Conservation (phyloP, 2,888 invertebrate genomes). For the Pyrrhosoma nymphula region DNA sequence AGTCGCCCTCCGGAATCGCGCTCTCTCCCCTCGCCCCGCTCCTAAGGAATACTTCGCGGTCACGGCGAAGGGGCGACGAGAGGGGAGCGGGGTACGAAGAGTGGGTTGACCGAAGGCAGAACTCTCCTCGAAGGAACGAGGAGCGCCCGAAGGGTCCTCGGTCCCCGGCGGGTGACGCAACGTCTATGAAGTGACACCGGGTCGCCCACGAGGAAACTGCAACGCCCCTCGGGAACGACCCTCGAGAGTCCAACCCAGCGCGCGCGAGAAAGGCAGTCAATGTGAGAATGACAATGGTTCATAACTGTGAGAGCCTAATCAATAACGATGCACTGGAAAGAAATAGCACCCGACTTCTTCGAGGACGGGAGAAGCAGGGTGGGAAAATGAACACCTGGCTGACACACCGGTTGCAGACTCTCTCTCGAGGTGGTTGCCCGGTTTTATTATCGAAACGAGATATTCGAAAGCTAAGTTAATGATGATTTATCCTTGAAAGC, state of each 20-base stretch:
- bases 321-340: too few species aligned
- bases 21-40: background rate
- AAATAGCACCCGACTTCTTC: too few species aligned
- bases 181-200: background rate
- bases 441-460: too few species aligned
- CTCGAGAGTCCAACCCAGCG: too few species aligned
- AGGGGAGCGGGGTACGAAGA: background rate
- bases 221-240: background rate
- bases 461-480: too few species aligned
- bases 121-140: background rate
- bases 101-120: background rate
- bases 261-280: background rate
- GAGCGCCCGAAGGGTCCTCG: background rate
- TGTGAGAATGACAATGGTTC: background rate
- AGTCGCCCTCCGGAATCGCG: background rate
- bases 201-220: background rate
- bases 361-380: too few species aligned
- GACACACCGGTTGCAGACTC: too few species aligned
- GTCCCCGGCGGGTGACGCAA: background rate
- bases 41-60: background rate
- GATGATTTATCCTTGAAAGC: too few species aligned
- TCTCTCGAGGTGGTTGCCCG: too few species aligned
- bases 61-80: background rate
- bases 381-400: too few species aligned
- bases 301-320: too few species aligned